Conservation (phyloP, 2,797 vertebrate genomes). For the Pangasius djambal region DNA sequence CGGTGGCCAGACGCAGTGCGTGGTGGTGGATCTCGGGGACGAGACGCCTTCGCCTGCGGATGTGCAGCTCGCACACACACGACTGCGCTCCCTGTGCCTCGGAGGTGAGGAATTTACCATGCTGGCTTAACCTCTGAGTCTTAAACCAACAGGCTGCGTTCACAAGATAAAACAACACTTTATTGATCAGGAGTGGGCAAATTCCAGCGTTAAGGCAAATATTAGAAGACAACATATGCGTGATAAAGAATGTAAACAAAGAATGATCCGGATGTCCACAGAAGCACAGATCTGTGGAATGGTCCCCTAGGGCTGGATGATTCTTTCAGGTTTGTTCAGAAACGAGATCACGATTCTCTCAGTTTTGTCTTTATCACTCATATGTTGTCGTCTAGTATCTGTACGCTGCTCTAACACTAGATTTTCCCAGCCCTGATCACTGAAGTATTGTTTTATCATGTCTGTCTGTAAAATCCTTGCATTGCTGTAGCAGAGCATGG, state of each 20-base stretch:
- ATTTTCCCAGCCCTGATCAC: too few species aligned
- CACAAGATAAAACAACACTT: not conserved
- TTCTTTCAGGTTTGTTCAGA: not conserved
- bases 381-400: too few species aligned
- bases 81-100: conserved; percentile 84
- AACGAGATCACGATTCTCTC: not conserved
- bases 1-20: conserved; percentile 83
- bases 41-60: conserved; percentile 84
- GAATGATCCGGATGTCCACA: not conserved
- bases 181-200: not conserved
- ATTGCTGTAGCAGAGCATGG: too few species aligned
- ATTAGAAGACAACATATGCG: not conserved
- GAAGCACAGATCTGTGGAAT: not conserved
- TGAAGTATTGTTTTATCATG: too few species aligned
- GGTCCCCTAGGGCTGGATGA: not conserved
- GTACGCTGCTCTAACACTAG: too few species aligned
- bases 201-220: not conserved
- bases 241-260: not conserved
- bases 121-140: not conserved
- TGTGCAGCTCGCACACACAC: conserved; percentile 86
- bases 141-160: not conserved
- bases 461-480: too few species aligned
- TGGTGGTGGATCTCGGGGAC: conserved; percentile 81
- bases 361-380: not conserved
- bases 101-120: conserved; percentile 69